Evolutionary conservation across 2,888 invertebrate genomes (phyloP), one percentile per base, ranked within the genome.

Genomic region (Dascillus cervinus): DNA sequence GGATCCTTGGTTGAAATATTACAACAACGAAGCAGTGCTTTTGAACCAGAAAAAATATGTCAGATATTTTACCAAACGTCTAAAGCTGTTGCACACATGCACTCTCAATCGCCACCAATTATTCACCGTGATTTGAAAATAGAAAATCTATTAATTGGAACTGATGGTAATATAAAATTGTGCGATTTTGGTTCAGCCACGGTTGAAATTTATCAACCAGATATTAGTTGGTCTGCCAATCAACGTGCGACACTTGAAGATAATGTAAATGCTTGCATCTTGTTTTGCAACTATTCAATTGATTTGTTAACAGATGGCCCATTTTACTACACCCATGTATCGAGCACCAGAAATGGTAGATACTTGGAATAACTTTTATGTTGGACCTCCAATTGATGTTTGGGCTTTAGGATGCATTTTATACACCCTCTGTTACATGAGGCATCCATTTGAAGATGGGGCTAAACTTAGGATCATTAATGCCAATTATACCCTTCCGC

Each of bases 111-210:
- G 24, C 89, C 91, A 21, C 84, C 94, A n/a, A 83, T 97, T 38
- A 82, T 87, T 25, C 97, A 97, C 67, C 74, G 96, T 53, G 97
- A 97, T 72, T 79, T 97, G 53, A 97, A 97, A 72, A 74, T 89
- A 45, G 97, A 97, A 72, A 97, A 97, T 67, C 79, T 97, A 55
- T 69, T 98, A 41, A 75, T 97, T 50, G 84, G 88, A 41, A 73
- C 72, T 52, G 83, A 89, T 66, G 90, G 90, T 55, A 70, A 71
- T 53, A 78, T 97, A 26, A 97, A 96, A 65, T 70, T 97, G 41
- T 98, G 97, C 70, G 97, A 97, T 70, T 97, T 97, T 69, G 97
- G 97, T 13, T 95, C 95, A 43, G 85, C 94, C 2, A 92, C 94
- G 8, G 82, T 79, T 8, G 83, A 89, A 56, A 69, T 78, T 28